phyloP scores from a whole-genome alignment of 2,888 invertebrate genomes.

The Epinotia nisella region DNA sequence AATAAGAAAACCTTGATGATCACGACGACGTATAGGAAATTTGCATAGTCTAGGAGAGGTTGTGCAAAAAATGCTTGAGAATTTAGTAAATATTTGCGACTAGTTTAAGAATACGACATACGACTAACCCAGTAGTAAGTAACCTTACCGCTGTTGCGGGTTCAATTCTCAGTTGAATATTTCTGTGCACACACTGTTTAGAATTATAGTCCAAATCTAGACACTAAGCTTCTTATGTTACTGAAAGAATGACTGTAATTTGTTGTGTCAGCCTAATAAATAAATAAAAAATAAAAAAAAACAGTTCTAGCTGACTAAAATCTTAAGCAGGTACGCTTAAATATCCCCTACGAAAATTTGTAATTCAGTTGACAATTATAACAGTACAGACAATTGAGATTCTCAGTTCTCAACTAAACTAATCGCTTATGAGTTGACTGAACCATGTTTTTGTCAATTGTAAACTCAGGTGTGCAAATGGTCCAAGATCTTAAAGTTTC shows the following conservation, averaged over 20 bases:
- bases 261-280: too few species aligned
- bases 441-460: not conserved
- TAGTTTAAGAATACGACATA: not conserved
- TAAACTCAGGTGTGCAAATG: not conserved
- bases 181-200: too few species aligned
- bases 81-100: conserved; percentile 18
- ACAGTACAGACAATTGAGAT: not conserved
- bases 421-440: not conserved
- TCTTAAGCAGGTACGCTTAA: not conserved
- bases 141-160: too few species aligned
- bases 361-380: not conserved
- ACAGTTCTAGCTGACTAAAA: not conserved
- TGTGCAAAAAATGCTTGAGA: conserved; percentile 3
- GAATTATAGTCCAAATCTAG: too few species aligned
- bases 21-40: conserved; percentile 8
- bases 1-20: conserved; percentile 14
- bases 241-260: too few species aligned
- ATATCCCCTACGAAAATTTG: not conserved
- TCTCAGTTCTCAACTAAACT: not conserved
- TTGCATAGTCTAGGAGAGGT: conserved; percentile 27
- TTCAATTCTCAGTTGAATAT: too few species aligned
- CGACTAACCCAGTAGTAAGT: too few species aligned
- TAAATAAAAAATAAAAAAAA: too few species aligned
- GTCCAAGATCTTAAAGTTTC: conserved; percentile 18
- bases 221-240: too few species aligned